Percentiles rank a stretch among this genome's conserved stretches.
These are phyloP conservation scores for Trachelus stipa DNA, from an alignment of 2,888 invertebrate species.

Conservation along the genomic window DNA sequence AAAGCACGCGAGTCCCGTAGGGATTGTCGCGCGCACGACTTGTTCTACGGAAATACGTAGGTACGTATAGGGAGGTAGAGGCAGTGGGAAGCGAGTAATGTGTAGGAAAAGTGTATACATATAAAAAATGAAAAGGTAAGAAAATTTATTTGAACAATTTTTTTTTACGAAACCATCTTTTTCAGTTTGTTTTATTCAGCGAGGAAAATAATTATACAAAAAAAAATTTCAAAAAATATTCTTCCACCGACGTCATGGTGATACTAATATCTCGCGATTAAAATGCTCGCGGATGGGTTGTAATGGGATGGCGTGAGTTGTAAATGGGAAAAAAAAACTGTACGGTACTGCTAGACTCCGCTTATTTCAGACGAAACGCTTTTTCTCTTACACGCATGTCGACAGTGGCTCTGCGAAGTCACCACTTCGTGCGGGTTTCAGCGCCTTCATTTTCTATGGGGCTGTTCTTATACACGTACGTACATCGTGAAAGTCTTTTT, in stretches of 20 bases:
- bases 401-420: neutral
- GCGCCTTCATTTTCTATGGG: neutral
- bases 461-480: neutral
- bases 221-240: neutral
- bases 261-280: neutral
- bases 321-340: neutral
- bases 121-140: neutral
- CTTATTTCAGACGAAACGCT: neutral
- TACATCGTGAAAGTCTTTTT: neutral
- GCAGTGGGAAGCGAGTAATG: too few relatives aligned
- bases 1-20: slow-evolving; percentile 1
- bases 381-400: neutral
- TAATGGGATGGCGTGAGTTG: neutral
- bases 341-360: neutral
- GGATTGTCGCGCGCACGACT: neutral
- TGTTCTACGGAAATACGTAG: neutral
- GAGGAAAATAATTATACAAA: neutral
- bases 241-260: neutral
- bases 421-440: neutral
- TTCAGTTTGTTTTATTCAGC: neutral
- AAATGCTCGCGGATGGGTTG: neutral
- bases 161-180: neutral
- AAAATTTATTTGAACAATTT: neutral
- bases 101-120: neutral
- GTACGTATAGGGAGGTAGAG: neutral